Percentiles rank a stretch among this genome's conserved stretches.
phyloP scores from a whole-genome alignment of 2,113 vertebrate genomes.

The Heterochromis multidens region DNA sequence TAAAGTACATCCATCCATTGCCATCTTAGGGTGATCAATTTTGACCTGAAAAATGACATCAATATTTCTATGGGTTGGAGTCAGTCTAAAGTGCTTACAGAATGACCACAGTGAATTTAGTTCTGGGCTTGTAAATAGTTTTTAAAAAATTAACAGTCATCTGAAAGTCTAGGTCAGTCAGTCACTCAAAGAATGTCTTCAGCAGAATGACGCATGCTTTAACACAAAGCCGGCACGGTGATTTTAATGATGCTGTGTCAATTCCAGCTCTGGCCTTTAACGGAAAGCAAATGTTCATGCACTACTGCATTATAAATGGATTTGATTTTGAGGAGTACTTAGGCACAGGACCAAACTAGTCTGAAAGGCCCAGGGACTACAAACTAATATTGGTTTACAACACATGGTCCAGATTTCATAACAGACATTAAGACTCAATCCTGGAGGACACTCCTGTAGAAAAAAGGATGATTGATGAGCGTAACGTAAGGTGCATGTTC shows the following conservation, averaged over 20 bases:
- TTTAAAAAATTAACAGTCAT: not conserved
- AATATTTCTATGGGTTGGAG: not conserved
- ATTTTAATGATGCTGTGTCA: slow-evolving; percentile 39
- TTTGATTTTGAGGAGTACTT: slow-evolving; percentile 73
- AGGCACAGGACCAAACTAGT: slow-evolving; percentile 65
- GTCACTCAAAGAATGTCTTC: not conserved
- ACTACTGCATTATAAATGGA: slow-evolving; percentile 63
- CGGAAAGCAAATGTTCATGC: slow-evolving; percentile 62
- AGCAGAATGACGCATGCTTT: not conserved
- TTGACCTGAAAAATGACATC: not conserved
- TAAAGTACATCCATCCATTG: too few relatives aligned
- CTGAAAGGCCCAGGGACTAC: slow-evolving; percentile 65
- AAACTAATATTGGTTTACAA: slow-evolving; percentile 69
- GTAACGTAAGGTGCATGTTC: slow-evolving; percentile 9
- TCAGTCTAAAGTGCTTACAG: not conserved
- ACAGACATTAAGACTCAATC: slow-evolving; percentile 63
- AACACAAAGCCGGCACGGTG: slow-evolving; percentile 7
- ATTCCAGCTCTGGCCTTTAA: slow-evolving; percentile 33
- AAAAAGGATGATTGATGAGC: slow-evolving; percentile 72
- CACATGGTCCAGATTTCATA: slow-evolving; percentile 69
- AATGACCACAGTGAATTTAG: not conserved
- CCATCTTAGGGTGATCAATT: not conserved
- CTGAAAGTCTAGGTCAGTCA: not conserved
- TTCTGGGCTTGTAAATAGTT: slow-evolving; percentile 4
- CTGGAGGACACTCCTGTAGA: slow-evolving; percentile 57